Evolutionary conservation across 2,888 invertebrate species (phyloP).

Genomic region (Callosobruchus maculatus): DNA sequence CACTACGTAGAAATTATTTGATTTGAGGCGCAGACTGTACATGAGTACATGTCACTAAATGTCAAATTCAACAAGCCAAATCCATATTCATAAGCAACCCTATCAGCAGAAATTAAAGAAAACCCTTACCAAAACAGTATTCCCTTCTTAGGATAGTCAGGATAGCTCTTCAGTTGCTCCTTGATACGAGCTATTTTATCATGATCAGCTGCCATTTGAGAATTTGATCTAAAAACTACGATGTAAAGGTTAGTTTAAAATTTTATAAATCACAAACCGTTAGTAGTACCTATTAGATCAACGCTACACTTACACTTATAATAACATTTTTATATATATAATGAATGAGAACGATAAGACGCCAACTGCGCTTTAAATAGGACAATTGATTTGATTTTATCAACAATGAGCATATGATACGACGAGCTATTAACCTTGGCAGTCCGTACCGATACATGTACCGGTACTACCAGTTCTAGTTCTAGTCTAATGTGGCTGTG

Average conservation of each 20-base stretch:
- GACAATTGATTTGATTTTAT: not conserved
- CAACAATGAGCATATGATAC: not conserved
- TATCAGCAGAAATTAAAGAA: too few relatives aligned
- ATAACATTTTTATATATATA: too few relatives aligned
- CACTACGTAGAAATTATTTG: too few relatives aligned
- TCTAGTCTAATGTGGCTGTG: too few relatives aligned
- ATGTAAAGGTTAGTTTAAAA: not conserved
- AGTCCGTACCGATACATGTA: too few relatives aligned
- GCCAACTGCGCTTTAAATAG: not conserved
- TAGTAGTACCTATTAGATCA: not conserved
- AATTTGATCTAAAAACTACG: not conserved
- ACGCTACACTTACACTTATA: not conserved
- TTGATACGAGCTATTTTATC: slow-evolving; percentile 46
- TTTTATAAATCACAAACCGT: not conserved
- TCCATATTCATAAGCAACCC: too few relatives aligned
- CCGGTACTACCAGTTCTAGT: too few relatives aligned
- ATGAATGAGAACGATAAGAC: not conserved
- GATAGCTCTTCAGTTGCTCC: slow-evolving; percentile 63
- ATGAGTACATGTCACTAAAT: too few relatives aligned
- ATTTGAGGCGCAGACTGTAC: too few relatives aligned
- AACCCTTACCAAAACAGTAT: slow-evolving; percentile 75
- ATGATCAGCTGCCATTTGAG: not conserved
- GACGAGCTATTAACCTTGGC: not conserved
- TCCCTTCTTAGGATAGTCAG: slow-evolving; percentile 84
- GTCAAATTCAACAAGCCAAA: too few relatives aligned